A percentile compares a stretch with the other conserved stretches of the same genome.
phyloP scores from a whole-genome alignment of 1,140 invertebrate genomes.

The Coboldia fuscipes region DNA sequence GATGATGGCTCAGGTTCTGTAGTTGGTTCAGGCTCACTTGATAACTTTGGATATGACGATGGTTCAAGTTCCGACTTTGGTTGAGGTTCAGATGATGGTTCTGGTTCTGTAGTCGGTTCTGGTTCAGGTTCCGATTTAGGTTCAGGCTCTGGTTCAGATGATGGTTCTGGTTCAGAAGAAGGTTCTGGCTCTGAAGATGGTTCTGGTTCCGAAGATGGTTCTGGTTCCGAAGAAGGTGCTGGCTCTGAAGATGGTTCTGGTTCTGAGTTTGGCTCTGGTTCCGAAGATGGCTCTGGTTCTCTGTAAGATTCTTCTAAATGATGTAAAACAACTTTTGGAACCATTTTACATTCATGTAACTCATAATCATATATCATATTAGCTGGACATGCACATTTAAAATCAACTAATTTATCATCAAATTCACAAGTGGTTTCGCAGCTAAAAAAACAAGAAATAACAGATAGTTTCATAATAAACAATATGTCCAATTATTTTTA shows the following conservation, averaged over 20 bases:
- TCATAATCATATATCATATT: slow-evolving; percentile 23
- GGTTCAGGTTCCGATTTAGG: slow-evolving; percentile 13
- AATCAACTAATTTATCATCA: slow-evolving; percentile 34
- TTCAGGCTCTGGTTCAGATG: slow-evolving; percentile 9
- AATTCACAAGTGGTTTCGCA: slow-evolving; percentile 59
- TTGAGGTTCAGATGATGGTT: too few relatives aligned
- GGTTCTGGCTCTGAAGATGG: slow-evolving; percentile 4
- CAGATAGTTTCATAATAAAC: background rate
- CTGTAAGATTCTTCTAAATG: background rate
- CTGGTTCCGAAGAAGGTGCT: background rate
- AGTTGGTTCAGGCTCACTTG: slow-evolving; percentile 14
- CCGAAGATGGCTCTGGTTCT: too few relatives aligned
- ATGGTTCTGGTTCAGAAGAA: slow-evolving; percentile 9
- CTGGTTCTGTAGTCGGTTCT: too few relatives aligned
- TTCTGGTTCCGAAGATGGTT: background rate
- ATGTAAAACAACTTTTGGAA: too few relatives aligned
- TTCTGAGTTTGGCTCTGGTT: slow-evolving; percentile 2
- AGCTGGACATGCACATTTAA: slow-evolving; percentile 47
- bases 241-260: background rate
- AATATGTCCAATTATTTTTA: background rate
- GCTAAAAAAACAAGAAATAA: slow-evolving; percentile 16
- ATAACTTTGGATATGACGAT: slow-evolving; percentile 14
- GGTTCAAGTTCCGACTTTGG: too few relatives aligned
- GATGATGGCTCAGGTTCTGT: slow-evolving; percentile 16
- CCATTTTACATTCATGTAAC: slow-evolving; percentile 24